A percentile compares a stretch with the other conserved stretches of the same genome.
Evolutionary conservation across 1,140 invertebrate genomes (phyloP).

Genomic region (Spodoptera litura): DNA sequence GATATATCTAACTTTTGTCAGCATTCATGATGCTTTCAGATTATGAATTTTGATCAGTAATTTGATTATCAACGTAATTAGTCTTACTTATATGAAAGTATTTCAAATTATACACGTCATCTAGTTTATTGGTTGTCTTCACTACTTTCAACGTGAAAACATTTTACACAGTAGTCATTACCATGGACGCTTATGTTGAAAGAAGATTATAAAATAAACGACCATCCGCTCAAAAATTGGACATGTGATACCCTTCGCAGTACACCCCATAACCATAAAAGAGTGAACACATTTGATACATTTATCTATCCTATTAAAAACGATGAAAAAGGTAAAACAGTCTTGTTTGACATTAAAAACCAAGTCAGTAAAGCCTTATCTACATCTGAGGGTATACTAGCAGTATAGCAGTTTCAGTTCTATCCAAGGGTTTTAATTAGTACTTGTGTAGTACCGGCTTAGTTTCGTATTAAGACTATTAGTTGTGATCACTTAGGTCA

Average conservation of each 20-base stretch:
- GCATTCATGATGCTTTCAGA: too few species aligned
- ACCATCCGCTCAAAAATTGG: neutral
- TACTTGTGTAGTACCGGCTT: neutral
- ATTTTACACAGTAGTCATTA: neutral
- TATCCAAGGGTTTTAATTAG: constrained; percentile 15
- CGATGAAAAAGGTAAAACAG: constrained; percentile 9
- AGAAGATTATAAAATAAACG: neutral
- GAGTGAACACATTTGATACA: neutral
- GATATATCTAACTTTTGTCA: too few species aligned
- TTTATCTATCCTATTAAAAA: neutral
- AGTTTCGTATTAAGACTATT: neutral
- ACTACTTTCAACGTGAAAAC: neutral
- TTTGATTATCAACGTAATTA: too few species aligned
- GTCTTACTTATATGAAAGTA: too few species aligned
- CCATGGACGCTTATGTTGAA: neutral
- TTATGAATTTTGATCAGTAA: too few species aligned
- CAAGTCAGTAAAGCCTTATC: neutral
- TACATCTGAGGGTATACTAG: neutral
- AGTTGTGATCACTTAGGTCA: neutral
- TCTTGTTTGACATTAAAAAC: neutral
- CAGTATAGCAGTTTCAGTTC: neutral
- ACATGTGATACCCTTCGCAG: neutral
- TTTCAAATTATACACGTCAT: too few species aligned
- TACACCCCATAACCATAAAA: neutral
- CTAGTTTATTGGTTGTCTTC: too few species aligned